A percentile compares a stretch with the other conserved stretches of the same genome.
These are phyloP conservation scores for Physocephala rufipes DNA, from an alignment of 2,888 invertebrate species.

Conservation along the genomic window DNA sequence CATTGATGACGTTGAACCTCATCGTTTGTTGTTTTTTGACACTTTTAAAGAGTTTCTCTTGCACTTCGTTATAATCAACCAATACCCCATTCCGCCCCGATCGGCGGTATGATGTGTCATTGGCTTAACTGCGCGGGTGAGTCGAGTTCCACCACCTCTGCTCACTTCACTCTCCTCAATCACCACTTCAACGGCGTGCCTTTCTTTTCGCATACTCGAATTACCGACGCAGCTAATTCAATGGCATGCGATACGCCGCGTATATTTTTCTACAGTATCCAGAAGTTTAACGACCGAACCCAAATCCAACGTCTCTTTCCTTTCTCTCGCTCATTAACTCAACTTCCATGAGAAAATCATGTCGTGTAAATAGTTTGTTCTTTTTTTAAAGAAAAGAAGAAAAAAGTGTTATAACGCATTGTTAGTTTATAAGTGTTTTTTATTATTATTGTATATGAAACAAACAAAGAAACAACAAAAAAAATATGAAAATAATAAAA, in stretches of 20 bases:
- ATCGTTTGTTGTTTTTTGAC: slow-evolving; percentile 13
- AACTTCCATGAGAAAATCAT: slow-evolving; percentile 33
- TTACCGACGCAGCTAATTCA: slow-evolving; percentile 19
- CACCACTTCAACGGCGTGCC: slow-evolving; percentile 13
- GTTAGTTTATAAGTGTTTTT: slow-evolving; percentile 62
- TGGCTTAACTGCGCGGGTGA: slow-evolving; percentile 12
- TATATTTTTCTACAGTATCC: slow-evolving; percentile 12
- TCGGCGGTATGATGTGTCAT: slow-evolving; percentile 7
- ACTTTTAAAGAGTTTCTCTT: slow-evolving; percentile 24
- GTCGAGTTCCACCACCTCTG: slow-evolving; percentile 27
- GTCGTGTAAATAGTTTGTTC: slow-evolving; percentile 35
- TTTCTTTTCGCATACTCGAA: slow-evolving; percentile 30
- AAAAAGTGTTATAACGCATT: slow-evolving; percentile 59
- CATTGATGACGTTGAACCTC: slow-evolving; percentile 27
- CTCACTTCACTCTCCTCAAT: too few species aligned
- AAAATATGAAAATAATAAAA: slow-evolving; percentile 64
- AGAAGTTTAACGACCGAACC: background rate
- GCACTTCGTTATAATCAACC: slow-evolving; percentile 16
- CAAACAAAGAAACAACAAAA: slow-evolving; percentile 65
- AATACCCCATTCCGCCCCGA: slow-evolving; percentile 22
- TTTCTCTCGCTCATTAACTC: slow-evolving; percentile 37
- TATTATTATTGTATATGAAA: slow-evolving; percentile 61
- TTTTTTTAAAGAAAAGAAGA: slow-evolving; percentile 13
- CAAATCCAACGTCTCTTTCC: background rate
- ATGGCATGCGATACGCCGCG: slow-evolving; percentile 5